Evolutionary conservation across 1,140 invertebrate genomes (phyloP), one percentile per base, ranked within the genome.

Genomic region (Lordiphosa stackelbergi): DNA sequence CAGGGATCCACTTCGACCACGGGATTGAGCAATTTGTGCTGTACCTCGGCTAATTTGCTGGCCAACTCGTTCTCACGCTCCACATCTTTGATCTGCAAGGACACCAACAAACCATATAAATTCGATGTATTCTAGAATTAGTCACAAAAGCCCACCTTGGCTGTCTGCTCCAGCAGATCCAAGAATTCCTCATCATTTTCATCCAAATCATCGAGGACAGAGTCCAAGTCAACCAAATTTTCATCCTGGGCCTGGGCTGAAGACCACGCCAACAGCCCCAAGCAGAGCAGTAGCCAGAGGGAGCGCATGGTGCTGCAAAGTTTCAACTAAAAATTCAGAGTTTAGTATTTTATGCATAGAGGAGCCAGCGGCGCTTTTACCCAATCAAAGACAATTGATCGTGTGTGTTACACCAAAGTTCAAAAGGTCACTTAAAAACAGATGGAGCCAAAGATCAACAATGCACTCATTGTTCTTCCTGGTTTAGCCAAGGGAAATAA

Each of bases 1-100:
- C 96, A 98, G 5, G 95, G 95, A 89, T 97, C 95, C 86, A 84
- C 59, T 54, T 87, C 85, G 5, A 86, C 54, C 4, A 86, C 77
- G 0, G 85, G 85, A 49, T 83, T 73, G 4, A 78, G 28, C 0
- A 87, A 16, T 28, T 78, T 78, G 36, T 85, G 72, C 46, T 74
- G 66, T 2, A 60, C 84, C 1, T 66, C 57, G 0, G 73, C 85
- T 45, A 87, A 34, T 57, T 81, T 57, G 46, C 43, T 46, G 40
- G 73, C 85, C 19, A 85, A 43, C 48, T 88, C 77, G 52, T 88
- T 88, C 66, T 88, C 87, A 35, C 84, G 85, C 4, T 81, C 66
- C 36, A 85, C 22, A 46, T 88, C 87, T 31, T 75, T 66, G 28
- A 70, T 72, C 87, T 88, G 38, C 2, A 28, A n/a, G 42, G 12